phyloP scores from a whole-genome alignment of 1,140 invertebrate genomes.

The Achroia grisella region DNA sequence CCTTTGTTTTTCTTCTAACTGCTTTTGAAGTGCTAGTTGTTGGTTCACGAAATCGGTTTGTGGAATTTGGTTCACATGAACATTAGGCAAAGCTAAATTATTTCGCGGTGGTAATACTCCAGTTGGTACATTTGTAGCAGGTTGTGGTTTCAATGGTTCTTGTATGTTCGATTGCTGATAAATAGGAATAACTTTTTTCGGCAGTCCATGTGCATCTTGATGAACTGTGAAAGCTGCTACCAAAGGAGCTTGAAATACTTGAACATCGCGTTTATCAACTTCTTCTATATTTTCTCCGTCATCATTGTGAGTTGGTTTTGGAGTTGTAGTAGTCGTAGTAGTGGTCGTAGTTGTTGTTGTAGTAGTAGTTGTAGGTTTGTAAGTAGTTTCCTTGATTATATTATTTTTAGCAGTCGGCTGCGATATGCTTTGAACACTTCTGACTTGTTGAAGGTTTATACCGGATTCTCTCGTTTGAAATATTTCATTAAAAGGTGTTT shows the following conservation, averaged over 20 bases:
- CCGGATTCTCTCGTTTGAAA: conserved; percentile 53
- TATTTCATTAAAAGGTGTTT: conserved; percentile 53
- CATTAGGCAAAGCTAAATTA: conserved; percentile 11
- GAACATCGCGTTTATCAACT: conserved; percentile 81
- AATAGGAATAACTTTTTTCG: conserved; percentile 83
- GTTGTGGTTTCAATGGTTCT: conserved; percentile 28
- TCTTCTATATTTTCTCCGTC: conserved; percentile 79
- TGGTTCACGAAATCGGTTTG: conserved; percentile 50
- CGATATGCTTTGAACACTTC: conserved; percentile 47
- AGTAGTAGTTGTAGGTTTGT: conserved; percentile 32
- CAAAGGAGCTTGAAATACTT: conserved; percentile 85
- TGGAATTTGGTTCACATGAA: conserved; percentile 23
- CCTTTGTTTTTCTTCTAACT: conserved; percentile 80
- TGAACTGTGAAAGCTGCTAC: conserved; percentile 89
- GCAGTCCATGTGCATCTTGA: conserved; percentile 83
- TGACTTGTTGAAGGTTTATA: conserved; percentile 52
- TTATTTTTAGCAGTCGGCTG: conserved; percentile 29
- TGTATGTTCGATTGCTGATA: conserved; percentile 42
- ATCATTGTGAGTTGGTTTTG: conserved; percentile 75
- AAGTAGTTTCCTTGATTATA: conserved; percentile 26
- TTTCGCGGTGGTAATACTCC: conserved; percentile 46
- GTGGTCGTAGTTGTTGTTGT: conserved; percentile 60
- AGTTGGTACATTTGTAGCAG: conserved; percentile 27
- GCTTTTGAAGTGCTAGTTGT: conserved; percentile 71
- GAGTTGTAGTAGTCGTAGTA: conserved; percentile 74